These are phyloP conservation scores for Pseudomugil gertrudae DNA, from an alignment of 2,797 vertebrate genomes.

Conservation along the genomic window DNA sequence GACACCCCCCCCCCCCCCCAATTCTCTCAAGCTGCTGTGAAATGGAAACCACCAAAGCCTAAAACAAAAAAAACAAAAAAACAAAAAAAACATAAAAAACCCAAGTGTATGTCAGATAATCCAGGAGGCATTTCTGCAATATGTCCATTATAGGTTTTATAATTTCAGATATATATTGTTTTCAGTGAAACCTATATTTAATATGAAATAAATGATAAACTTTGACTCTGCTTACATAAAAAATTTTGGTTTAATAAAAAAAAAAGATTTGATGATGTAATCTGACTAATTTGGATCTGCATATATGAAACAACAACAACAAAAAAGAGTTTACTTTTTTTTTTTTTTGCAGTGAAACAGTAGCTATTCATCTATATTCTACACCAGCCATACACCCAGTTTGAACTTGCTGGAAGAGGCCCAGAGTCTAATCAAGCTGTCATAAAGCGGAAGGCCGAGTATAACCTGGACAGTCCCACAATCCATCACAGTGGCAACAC, in stretches of 20 bases:
- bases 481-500: background rate
- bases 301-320: background rate
- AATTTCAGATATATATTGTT: background rate
- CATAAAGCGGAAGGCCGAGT: background rate
- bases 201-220: too few relatives aligned
- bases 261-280: background rate
- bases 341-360: too few relatives aligned
- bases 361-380: background rate
- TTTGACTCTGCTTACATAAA: too few relatives aligned
- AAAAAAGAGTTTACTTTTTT: too few relatives aligned
- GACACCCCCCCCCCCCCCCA: too few relatives aligned
- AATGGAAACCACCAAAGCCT: background rate
- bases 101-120: background rate
- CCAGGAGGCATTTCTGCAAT: background rate
- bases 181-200: too few relatives aligned
- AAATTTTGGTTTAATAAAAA: too few relatives aligned
- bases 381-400: background rate
- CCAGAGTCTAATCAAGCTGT: background rate
- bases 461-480: background rate
- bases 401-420: background rate
- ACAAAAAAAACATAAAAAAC: too few relatives aligned
- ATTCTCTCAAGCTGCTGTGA: background rate
- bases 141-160: background rate
- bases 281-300: background rate
- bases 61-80: too few relatives aligned